A percentile compares a stretch with the other conserved stretches of the same genome.
phyloP scores from a whole-genome alignment of 2,797 vertebrate species.

The Trichosurus vulpecula region DNA sequence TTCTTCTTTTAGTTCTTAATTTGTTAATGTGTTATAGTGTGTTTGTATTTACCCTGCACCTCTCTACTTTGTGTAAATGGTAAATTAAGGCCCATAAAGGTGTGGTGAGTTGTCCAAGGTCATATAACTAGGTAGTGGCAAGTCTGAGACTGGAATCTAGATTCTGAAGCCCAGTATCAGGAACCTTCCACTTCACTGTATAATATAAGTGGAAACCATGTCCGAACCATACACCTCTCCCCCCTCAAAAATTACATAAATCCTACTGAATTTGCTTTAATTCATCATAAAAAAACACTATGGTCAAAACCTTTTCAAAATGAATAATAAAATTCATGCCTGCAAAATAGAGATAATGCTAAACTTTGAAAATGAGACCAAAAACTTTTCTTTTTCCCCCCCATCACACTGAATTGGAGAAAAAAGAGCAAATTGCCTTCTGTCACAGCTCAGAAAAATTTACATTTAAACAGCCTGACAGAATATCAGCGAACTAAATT shows the following conservation, averaged over 20 bases:
- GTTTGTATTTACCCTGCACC: background rate
- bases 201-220: background rate
- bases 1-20: background rate
- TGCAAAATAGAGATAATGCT: background rate
- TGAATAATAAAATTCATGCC: background rate
- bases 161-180: background rate
- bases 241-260: background rate
- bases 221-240: background rate
- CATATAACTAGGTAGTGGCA: background rate
- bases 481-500: conserved; percentile 33
- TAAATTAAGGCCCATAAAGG: background rate
- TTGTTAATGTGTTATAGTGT: background rate
- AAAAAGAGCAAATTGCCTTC: conserved; percentile 34
- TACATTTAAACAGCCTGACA: conserved; percentile 35
- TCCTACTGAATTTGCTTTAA: background rate
- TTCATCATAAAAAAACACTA: background rate
- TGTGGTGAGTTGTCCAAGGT: background rate
- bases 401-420: background rate
- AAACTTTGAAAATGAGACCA: background rate
- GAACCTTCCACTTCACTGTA: background rate
- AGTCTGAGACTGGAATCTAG: background rate
- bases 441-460: conserved; percentile 32
- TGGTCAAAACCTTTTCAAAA: background rate
- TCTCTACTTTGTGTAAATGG: background rate
- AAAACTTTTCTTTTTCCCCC: background rate